phyloP scores from a whole-genome alignment of 30 jellyfish, hydroid and myxozoan genomes.

The Aurelia sp. region DNA sequence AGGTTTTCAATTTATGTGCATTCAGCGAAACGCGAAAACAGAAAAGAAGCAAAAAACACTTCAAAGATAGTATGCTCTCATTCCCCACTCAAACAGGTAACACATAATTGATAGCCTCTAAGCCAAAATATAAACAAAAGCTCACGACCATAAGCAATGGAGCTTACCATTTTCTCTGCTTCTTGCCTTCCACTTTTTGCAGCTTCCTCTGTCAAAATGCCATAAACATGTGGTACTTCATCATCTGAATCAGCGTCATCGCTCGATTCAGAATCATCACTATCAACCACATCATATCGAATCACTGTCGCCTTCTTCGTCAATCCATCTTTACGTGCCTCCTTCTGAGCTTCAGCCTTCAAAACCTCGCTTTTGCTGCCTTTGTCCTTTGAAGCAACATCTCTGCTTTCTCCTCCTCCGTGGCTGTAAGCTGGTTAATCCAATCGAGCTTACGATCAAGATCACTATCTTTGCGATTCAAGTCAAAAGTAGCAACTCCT shows the following conservation, averaged over 20 bases:
- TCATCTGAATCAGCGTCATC: slow-evolving; percentile 63
- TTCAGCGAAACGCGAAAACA: no score
- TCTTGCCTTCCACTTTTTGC: no score
- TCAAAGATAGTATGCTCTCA: no score
- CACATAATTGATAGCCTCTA: no score
- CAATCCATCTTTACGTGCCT: slow-evolving; percentile 6
- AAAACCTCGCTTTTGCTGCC: neutral
- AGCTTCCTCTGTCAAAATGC: neutral
- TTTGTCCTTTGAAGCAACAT: neutral
- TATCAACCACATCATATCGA: slow-evolving; percentile 50
- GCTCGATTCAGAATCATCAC: slow-evolving; percentile 51
- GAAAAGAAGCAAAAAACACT: no score
- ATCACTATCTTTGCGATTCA: slow-evolving; percentile 12
- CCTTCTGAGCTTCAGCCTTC: neutral
- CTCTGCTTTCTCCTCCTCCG: slow-evolving; percentile 29
- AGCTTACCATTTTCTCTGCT: no score
- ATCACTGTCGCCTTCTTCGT: slow-evolving; percentile 44
- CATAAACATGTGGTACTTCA: slow-evolving; percentile 35
- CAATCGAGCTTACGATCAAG: slow-evolving; percentile 1
- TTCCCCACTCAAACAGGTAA: no score
- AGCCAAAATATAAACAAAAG: no score
- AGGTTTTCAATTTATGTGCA: no score
- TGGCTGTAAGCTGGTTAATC: slow-evolving; percentile 22
- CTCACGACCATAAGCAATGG: no score
- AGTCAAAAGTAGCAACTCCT: neutral